Conservation (phyloP, 2,113 vertebrate species). For the Pelodiscus sinensis region DNA sequence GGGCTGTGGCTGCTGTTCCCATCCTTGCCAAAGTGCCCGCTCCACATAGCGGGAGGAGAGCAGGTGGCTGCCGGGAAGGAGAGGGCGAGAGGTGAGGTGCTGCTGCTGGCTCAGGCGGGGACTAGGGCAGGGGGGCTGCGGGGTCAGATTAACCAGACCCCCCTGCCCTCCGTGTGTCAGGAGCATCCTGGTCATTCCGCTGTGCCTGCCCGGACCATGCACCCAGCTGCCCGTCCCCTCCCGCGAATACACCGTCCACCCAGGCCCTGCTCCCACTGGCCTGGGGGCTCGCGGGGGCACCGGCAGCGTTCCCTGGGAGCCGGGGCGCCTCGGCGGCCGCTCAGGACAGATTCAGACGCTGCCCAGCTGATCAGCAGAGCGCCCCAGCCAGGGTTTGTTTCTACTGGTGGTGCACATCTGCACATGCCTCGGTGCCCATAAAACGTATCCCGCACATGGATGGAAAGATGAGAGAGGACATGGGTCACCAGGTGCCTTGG, state of each 20-base stretch:
- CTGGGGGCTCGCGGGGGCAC: background rate
- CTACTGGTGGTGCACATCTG: too few relatives aligned
- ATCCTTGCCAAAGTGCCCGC: constrained; percentile 81
- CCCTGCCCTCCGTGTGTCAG: background rate
- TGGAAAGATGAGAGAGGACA: too few relatives aligned
- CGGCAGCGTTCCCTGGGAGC: too few relatives aligned
- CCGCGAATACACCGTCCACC: background rate
- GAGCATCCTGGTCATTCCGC: background rate
- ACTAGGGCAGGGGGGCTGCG: background rate
- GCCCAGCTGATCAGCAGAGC: too few relatives aligned
- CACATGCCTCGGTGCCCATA: too few relatives aligned
- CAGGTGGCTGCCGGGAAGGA: constrained; percentile 82
- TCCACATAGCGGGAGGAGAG: constrained; percentile 91
- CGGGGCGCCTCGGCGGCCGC: too few relatives aligned
- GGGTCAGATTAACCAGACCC: background rate
- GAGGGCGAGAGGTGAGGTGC: background rate
- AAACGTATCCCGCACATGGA: too few relatives aligned
- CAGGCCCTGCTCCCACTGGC: rapidly evolving
- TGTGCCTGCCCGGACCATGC: background rate
- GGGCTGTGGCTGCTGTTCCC: constrained; percentile 78
- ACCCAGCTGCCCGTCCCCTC: background rate
- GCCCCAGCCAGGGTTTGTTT: too few relatives aligned
- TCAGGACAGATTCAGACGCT: too few relatives aligned
- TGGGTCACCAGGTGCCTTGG: background rate
- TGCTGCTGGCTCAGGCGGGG: rapidly evolving